Evolutionary conservation across 2,113 vertebrate species (phyloP).

Genomic region (Gnathonemus longibarbis): DNA sequence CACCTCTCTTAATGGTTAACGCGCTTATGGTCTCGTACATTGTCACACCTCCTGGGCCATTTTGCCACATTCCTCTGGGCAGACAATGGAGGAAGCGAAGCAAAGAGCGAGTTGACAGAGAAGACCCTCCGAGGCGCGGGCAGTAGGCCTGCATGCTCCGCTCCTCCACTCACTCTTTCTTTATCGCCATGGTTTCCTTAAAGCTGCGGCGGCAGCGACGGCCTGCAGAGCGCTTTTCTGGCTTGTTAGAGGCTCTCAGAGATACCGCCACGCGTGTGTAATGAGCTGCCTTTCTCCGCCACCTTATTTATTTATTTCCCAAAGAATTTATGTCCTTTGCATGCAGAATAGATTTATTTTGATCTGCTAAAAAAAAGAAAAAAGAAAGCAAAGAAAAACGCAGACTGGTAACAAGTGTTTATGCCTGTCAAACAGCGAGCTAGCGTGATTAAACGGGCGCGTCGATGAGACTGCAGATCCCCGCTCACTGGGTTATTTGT

Average conservation of each 20-base stretch:
- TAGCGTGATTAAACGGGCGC: neutral
- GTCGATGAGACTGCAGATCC: neutral
- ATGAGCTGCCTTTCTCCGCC: constrained; percentile 14
- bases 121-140: neutral
- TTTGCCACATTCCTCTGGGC: neutral
- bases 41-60: neutral
- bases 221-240: neutral
- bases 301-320: constrained; percentile 10
- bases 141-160: neutral
- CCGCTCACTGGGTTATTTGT: neutral
- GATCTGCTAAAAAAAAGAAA: neutral
- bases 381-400: neutral
- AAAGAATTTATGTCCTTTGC: neutral
- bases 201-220: neutral
- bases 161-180: neutral
- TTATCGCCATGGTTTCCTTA: neutral
- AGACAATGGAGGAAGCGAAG: neutral
- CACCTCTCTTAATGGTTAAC: neutral
- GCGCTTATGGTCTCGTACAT: neutral
- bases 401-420: constrained; percentile 4
- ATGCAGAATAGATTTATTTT: constrained; percentile 22
- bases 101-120: neutral
- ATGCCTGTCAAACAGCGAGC: constrained; percentile 2
- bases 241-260: constrained; percentile 6
- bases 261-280: neutral